Conservation (phyloP, 2,888 invertebrate genomes). For the Bembecia ichneumoniformis region DNA sequence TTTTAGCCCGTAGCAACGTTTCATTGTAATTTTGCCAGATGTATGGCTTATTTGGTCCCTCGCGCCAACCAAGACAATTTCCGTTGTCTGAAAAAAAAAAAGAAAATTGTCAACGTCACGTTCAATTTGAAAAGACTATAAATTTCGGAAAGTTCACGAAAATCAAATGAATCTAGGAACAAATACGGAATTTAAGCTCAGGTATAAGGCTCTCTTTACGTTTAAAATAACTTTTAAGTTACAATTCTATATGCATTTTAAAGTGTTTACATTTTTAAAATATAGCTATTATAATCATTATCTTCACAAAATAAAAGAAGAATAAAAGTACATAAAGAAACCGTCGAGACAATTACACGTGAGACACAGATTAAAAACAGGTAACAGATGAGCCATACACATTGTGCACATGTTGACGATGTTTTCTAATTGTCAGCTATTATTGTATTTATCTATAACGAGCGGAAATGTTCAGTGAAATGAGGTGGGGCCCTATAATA, state of each 20-base stretch:
- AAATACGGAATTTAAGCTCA: too few relatives aligned
- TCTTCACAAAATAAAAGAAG: too few relatives aligned
- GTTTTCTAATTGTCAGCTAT: conserved; percentile 58
- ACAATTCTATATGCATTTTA: too few relatives aligned
- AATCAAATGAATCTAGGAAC: too few relatives aligned
- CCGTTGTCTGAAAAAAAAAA: conserved; percentile 80
- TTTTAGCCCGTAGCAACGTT: conserved; percentile 89
- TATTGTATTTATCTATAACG: conserved; percentile 52
- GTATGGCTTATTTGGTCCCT: conserved; percentile 87
- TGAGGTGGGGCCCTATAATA: conserved; percentile 36
- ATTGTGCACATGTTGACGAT: conserved; percentile 32
- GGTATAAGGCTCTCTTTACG: too few relatives aligned
- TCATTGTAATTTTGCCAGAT: conserved; percentile 95
- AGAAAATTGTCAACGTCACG: conserved; percentile 2
- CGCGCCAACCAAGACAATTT: conserved; percentile 92
- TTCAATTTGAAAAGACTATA: neutral
- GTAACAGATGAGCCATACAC: neutral
- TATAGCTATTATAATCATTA: too few relatives aligned
- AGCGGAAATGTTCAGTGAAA: conserved; percentile 51
- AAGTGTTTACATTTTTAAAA: too few relatives aligned
- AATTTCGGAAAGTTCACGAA: neutral
- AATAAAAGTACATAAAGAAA: conserved; percentile 4
- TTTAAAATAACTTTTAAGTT: too few relatives aligned
- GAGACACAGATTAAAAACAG: conserved; percentile 27
- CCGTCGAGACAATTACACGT: conserved; percentile 29